Evolutionary conservation across 1,140 invertebrate genomes (phyloP), one percentile per base, ranked within the genome.

Genomic region (Heliconius eleuchia): DNA sequence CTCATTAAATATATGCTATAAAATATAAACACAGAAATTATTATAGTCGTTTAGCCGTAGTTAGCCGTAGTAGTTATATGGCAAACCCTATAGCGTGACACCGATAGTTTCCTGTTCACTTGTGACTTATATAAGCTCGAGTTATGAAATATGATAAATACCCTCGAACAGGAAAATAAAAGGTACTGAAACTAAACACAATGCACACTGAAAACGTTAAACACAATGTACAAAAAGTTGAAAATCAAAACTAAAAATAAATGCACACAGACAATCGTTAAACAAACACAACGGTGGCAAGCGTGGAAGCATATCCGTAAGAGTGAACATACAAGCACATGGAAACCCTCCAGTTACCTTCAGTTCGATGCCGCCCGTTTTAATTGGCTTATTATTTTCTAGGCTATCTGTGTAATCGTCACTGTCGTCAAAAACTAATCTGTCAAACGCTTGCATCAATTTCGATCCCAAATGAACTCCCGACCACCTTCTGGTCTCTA

Each of bases 361-460:
- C 84, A 82, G 80, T 70, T 93, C 92, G 87, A 85, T 90, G 83
- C 83, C 84, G 84, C 88, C 79, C 30, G 87, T 76, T 84, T 91
- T 93, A 82, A 83, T 82, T 74, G 84, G 86, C 88, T 95, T 86
- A 88, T 95, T 95, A 85, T 96, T 96, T 87, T 97, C 97, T 80
- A 97, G 91, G 89, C 96, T 97, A 90, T 97, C 97, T 4, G 96
- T 96, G 86, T 97, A 97, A 89, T 97, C 97, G 81, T 97, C 96
- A 84, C 96, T 96, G 71, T 96, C 96, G 80, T 97, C 96, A 60
- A 96, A 95, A 37, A 96, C 95, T 9, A 97, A 87, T 83, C 96
- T 95, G 88, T 97, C 97, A 78, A 97, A 97, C 18, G 96, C 96
- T 82, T 96, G 96, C 85, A 96, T 96, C 73, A 97, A 91, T 87